Evolutionary conservation across 2,888 invertebrate species (phyloP).

Genomic region (Caenorhabditis sp.): DNA sequence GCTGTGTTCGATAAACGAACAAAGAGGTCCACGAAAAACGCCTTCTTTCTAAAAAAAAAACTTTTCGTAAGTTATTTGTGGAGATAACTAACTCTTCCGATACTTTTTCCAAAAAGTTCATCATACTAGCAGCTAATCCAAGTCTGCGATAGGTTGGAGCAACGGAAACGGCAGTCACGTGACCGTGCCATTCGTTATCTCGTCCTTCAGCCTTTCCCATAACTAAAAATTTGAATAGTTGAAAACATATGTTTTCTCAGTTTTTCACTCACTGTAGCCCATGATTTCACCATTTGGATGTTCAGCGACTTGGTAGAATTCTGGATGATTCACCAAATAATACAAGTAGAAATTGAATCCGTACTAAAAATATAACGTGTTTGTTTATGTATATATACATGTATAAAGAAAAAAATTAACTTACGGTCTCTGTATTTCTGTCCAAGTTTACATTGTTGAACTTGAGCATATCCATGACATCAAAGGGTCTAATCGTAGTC

Average conservation of each 20-base stretch:
- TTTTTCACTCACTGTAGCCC: slow-evolving; percentile 88
- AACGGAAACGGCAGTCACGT: slow-evolving; percentile 96
- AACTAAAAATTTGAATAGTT: slow-evolving; percentile 77
- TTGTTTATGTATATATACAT: too few species aligned
- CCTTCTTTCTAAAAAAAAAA: slow-evolving; percentile 84
- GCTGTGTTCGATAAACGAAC: slow-evolving; percentile 96
- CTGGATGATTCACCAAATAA: slow-evolving; percentile 96
- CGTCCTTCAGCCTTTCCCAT: slow-evolving; percentile 99
- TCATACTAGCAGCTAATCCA: slow-evolving; percentile 89
- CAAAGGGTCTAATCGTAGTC: slow-evolving; percentile 58
- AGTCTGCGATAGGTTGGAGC: slow-evolving; percentile 87
- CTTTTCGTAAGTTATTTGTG: too few species aligned
- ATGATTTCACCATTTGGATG: slow-evolving; percentile 94
- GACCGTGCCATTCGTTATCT: slow-evolving; percentile 97
- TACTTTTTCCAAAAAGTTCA: slow-evolving; percentile 92
- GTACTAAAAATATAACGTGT: slow-evolving; percentile 70
- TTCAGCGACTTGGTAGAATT: slow-evolving; percentile 96
- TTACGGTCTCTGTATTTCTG: slow-evolving; percentile 89
- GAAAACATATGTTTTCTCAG: background rate
- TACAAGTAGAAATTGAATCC: slow-evolving; percentile 86
- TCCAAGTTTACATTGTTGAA: slow-evolving; percentile 80
- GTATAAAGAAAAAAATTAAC: background rate
- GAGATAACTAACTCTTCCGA: slow-evolving; percentile 84
- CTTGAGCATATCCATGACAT: slow-evolving; percentile 56
- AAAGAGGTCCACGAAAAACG: slow-evolving; percentile 97